Evolutionary conservation across 2,113 vertebrate genomes (phyloP).

Genomic region (Dipodomys spectabilis): DNA sequence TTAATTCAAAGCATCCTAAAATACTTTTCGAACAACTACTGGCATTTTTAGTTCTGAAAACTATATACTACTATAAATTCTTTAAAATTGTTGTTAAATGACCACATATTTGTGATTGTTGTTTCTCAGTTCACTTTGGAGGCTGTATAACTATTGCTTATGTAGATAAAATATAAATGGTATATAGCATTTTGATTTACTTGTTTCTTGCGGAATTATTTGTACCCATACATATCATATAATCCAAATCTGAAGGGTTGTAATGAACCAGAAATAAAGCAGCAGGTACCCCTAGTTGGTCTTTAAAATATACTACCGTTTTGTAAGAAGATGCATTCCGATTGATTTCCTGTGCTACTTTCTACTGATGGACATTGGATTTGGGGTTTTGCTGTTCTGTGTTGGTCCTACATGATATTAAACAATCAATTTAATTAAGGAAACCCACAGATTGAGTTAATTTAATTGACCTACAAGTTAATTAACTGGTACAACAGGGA

Average conservation of each 20-base stretch:
- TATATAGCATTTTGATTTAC: not conserved
- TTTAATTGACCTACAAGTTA: constrained; percentile 37
- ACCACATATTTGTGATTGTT: constrained; percentile 26
- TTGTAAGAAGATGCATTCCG: not conserved
- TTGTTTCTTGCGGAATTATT: constrained; percentile 22
- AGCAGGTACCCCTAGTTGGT: not conserved
- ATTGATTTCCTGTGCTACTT: constrained; percentile 23
- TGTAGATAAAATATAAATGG: constrained; percentile 1
- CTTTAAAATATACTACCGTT: not conserved
- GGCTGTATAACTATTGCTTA: not conserved
- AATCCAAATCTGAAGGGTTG: not conserved
- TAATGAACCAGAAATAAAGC: not conserved
- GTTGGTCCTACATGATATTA: not conserved
- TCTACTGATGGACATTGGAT: not conserved
- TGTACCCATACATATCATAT: not conserved
- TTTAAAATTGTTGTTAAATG: constrained; percentile 50
- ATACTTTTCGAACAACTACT: not conserved
- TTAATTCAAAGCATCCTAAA: not conserved
- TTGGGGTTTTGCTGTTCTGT: not conserved
- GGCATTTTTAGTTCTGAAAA: constrained; percentile 3
- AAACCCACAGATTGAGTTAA: not conserved
- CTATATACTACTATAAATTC: not conserved
- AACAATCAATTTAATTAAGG: constrained; percentile 35
- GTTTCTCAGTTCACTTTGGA: constrained; percentile 1
- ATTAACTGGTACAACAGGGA: not conserved